Conservation (phyloP, 2,113 vertebrate genomes). For the Phocoena sinus region DNA sequence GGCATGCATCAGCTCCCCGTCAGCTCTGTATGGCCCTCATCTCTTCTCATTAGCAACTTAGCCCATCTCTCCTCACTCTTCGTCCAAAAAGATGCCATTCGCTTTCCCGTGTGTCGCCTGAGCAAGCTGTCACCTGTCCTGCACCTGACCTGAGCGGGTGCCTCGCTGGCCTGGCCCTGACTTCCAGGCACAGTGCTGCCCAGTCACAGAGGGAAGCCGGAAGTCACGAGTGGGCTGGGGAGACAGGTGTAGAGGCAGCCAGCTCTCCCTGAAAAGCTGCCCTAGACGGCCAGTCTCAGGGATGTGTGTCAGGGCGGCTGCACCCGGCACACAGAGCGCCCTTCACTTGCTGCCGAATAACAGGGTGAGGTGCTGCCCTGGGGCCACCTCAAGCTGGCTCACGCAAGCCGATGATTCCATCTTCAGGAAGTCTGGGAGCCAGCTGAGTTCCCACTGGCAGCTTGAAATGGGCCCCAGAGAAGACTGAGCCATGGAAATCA, state of each 20-base stretch:
- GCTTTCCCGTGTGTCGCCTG: neutral
- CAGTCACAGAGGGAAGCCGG: neutral
- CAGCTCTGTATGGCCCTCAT: accelerated
- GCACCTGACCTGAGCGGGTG: neutral
- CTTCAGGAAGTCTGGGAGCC: neutral
- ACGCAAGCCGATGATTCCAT: neutral
- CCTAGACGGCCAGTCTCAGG: neutral
- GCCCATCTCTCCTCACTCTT: neutral
- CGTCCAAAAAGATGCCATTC: neutral
- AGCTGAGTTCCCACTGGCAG: neutral
- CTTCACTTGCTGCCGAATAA: neutral
- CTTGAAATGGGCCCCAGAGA: neutral
- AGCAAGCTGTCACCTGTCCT: neutral
- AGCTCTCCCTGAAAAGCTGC: neutral
- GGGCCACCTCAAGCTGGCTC: accelerated
- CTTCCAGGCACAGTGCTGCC: neutral
- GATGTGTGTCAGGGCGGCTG: neutral
- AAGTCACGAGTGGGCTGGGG: neutral
- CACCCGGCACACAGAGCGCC: neutral
- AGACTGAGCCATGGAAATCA: neutral
- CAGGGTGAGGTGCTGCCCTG: neutral
- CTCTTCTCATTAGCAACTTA: neutral
- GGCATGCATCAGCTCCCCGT: accelerated
- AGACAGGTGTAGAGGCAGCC: neutral
- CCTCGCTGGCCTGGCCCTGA: neutral